phyloP scores from a whole-genome alignment of 2,113 vertebrate genomes.

The Pyxicephalus adspersus region DNA sequence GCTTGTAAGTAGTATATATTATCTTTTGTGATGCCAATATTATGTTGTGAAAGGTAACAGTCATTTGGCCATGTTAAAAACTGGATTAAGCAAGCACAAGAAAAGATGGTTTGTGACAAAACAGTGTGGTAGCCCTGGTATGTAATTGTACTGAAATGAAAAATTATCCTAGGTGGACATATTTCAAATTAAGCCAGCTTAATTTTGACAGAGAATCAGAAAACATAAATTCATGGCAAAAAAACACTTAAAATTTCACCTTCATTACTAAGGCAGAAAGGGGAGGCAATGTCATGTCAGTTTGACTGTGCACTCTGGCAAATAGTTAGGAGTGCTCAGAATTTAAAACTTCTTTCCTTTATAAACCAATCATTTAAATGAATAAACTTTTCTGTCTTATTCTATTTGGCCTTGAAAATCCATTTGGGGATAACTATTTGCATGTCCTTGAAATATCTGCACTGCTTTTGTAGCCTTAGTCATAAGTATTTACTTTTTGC shows the following conservation, averaged over 20 bases:
- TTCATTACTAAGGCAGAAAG: neutral
- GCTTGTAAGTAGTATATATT: too few relatives aligned
- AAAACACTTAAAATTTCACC: neutral
- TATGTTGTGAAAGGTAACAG: too few relatives aligned
- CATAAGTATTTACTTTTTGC: constrained; percentile 21
- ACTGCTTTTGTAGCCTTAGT: constrained; percentile 6
- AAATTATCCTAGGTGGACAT: too few relatives aligned
- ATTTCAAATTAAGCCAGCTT: too few relatives aligned
- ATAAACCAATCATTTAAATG: constrained; percentile 1
- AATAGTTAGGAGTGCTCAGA: neutral
- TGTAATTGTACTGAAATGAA: too few relatives aligned
- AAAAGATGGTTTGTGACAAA: too few relatives aligned
- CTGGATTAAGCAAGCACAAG: too few relatives aligned
- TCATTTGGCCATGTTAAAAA: too few relatives aligned
- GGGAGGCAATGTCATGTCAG: neutral
- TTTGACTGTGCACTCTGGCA: neutral
- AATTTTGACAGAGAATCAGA: too few relatives aligned
- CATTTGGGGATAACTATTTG: constrained; percentile 28
- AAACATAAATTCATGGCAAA: neutral
- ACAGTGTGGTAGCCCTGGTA: too few relatives aligned
- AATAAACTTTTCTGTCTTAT: constrained; percentile 2
- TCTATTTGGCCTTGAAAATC: constrained; percentile 1
- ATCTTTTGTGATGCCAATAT: too few relatives aligned
- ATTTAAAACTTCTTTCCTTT: neutral
- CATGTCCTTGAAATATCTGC: constrained; percentile 28